Evolutionary conservation across 1,140 invertebrate genomes (phyloP), one percentile per base, ranked within the genome.

Genomic region (Pteromalus puparum): DNA sequence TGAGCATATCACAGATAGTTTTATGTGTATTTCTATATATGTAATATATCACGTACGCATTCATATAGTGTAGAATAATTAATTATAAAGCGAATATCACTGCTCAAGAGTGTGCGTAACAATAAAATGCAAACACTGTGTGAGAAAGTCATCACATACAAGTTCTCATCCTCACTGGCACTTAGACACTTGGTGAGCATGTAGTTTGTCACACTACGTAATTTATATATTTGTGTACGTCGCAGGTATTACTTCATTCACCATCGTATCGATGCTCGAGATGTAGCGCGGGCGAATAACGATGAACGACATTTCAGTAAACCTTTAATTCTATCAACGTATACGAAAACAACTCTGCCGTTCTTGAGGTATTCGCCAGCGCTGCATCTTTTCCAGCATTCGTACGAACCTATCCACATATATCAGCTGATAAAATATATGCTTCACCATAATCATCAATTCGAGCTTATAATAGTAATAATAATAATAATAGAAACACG

Each of bases 71-170:
- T 75, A 65, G 15, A 67, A 82, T 82, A 83, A 77, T 77, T 24
- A 70, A 24, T 53, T 61, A 83, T 78, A 78, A 78, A 83, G 77
- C 61, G 9, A 42, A 70, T 72, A 68, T 83, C 73, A 76, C 81
- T 48, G 28, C 15, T 82, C 10, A 78, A 78, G 42, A 83, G 75
- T 78, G 75, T 78, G 75, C 38, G 46, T 83, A 83, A 83, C 82
- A 83, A 83, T 78, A 78, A 78, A 83, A 78, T 79, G 46, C 53
- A 83, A 78, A 78, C 75, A 83, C 67, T 72, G 61, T 48, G 46
- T 74, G 65, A 77, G 61, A 72, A 83, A 83, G 26, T 77, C 15
- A 77, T 61, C 53, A 61, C 18, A 61, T 78, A 83, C 82, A 83
- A 72, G 75, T 78, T 78, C 26, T 61, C 67, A 61, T 73, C 61